Evolutionary conservation across 2,113 vertebrate species (phyloP), one percentile per base, ranked within the genome.

Genomic region (Neopipo cinnamomea): DNA sequence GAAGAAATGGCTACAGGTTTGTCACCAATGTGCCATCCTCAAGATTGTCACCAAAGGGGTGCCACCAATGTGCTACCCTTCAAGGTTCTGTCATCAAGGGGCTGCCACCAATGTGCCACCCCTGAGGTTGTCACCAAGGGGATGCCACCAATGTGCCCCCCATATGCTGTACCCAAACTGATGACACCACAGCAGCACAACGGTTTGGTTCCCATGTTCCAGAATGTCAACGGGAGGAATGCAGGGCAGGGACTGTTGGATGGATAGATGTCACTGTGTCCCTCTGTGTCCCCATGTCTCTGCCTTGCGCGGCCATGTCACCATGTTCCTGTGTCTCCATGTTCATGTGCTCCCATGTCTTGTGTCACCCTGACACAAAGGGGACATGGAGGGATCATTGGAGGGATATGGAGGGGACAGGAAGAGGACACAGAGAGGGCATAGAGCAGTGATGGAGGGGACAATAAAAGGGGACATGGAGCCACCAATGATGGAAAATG

Each of bases 281-380:
- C 28, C 5, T 6, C 5, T 6, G 2, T n/a, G 21, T n/a, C 35
- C 52, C 41, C 7, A 23, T 35, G 33, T 58, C 59, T 33, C 55
- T 55, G 53, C 30, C 53, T 31, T 33, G 53, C 18, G 7, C 20
- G 53, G 22, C 39, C 18, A 4, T n/a, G 55, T 30, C 42, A 13
- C n/a, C 13, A 3, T 11, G 9, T 50, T 37, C 22, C 3, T 3
- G 1, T 14, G 23, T 27, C 9, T 5, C 14, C 5, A 5, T 11
- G 13, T 15, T 24, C n/a, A 61, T 61, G 24, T 28, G 23, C n/a
- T 35, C 23, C 35, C 4, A 6, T 25, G 59, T 39, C 59, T 24
- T 37, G 58, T 59, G 58, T 37, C 58, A 61, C 58, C 24, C 35
- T 61, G 37, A 39, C 37, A 39, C 35, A 17, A 25, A 39, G 59